Conservation (phyloP, 2,888 invertebrate species). For the Caenorhabditis sulstoni region DNA sequence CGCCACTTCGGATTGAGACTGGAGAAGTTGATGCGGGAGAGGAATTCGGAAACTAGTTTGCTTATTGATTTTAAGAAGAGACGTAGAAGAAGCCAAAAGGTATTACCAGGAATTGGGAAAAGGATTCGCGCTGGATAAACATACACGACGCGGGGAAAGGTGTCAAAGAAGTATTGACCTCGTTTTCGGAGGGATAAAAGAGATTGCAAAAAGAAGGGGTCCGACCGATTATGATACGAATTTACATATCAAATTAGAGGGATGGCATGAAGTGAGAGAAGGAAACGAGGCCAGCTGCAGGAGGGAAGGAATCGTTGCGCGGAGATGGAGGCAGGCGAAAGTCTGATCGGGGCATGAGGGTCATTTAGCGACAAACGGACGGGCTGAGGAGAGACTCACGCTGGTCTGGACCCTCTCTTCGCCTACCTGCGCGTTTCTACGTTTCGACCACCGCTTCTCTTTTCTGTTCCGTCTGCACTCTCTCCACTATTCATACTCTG, state of each 20-base stretch:
- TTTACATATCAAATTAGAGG: slow-evolving; percentile 35
- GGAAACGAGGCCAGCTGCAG: slow-evolving; percentile 27
- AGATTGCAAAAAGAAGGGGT: slow-evolving; percentile 5
- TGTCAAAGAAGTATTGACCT: slow-evolving; percentile 12
- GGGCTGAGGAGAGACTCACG: slow-evolving; percentile 12
- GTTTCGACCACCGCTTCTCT: slow-evolving; percentile 47
- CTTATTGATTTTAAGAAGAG: slow-evolving; percentile 36
- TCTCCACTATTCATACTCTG: slow-evolving; percentile 25
- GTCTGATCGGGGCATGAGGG: slow-evolving; percentile 59
- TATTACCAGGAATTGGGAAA: slow-evolving; percentile 1
- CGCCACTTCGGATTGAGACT: background rate
- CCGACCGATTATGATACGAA: slow-evolving; percentile 24
- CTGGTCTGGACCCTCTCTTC: slow-evolving; percentile 28
- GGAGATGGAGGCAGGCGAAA: slow-evolving; percentile 34
- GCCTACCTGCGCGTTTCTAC: slow-evolving; percentile 45
- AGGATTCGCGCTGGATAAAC: background rate
- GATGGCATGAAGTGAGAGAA: slow-evolving; percentile 30
- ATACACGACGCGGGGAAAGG: background rate
- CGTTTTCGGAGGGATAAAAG: slow-evolving; percentile 26
- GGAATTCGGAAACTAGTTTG: slow-evolving; percentile 17
- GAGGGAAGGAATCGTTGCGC: slow-evolving; percentile 25
- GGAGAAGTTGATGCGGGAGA: slow-evolving; percentile 2
- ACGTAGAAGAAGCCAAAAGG: slow-evolving; percentile 2
- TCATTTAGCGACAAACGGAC: slow-evolving; percentile 56
- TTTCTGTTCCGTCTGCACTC: slow-evolving; percentile 38